Conservation (phyloP, 2,113 vertebrate species). For the Nannobrachium achirus region DNA sequence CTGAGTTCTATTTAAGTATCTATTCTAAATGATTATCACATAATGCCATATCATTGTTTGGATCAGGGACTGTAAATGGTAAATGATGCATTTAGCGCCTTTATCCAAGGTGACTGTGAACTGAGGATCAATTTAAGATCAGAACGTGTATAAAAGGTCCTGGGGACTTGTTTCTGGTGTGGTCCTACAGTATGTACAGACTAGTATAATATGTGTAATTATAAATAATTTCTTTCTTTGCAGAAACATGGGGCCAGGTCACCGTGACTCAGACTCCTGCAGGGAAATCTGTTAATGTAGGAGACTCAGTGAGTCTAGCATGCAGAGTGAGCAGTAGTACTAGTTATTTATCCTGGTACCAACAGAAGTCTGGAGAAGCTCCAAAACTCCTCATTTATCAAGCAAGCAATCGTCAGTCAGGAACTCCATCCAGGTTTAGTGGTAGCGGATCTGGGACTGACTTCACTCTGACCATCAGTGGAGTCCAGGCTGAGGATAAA, state of each 20-base stretch:
- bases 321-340: background rate
- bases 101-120: no score
- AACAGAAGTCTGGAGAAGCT: conserved; percentile 1
- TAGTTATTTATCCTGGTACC: conserved; percentile 10
- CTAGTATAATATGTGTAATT: no score
- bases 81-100: no score
- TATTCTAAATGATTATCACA: no score
- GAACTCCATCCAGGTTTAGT: conserved; percentile 10
- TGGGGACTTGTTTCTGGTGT: no score
- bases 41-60: no score
- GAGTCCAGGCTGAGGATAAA: conserved; percentile 11
- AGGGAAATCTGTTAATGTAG: background rate
- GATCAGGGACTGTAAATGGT: no score
- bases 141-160: no score
- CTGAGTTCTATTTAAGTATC: no score
- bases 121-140: no score
- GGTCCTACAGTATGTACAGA: no score
- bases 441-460: conserved; percentile 14
- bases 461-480: conserved; percentile 18
- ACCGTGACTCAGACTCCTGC: background rate
- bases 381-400: conserved; percentile 3
- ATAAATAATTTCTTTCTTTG: background rate
- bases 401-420: background rate
- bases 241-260: background rate
- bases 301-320: background rate